phyloP scores from a whole-genome alignment of 2,113 vertebrate species.

The Peucedramus taeniatus region DNA sequence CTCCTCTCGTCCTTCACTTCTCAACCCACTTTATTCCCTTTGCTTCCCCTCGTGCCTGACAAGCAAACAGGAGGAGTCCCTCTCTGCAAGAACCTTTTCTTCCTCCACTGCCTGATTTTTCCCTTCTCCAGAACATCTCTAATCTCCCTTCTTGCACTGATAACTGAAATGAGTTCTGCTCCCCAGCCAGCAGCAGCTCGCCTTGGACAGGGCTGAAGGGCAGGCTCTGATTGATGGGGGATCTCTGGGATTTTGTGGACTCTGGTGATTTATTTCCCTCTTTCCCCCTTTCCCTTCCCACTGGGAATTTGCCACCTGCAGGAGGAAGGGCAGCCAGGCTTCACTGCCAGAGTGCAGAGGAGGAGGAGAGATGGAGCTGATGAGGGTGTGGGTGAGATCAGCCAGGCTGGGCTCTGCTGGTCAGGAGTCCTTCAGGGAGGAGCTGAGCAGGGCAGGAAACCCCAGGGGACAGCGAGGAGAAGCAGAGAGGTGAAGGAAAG shows the following conservation, averaged over 20 bases:
- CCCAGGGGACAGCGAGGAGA: neutral
- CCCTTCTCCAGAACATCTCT: slow-evolving; percentile 3
- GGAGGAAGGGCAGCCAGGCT: neutral
- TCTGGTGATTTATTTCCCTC: neutral
- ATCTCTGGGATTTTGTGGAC: neutral
- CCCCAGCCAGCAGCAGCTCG: neutral
- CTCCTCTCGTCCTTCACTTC: neutral
- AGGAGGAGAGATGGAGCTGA: neutral
- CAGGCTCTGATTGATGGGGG: neutral
- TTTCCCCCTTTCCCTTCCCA: neutral
- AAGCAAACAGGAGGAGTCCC: neutral
- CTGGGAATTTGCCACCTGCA: neutral
- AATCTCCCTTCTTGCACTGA: neutral
- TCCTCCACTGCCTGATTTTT: neutral
- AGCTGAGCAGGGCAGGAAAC: neutral
- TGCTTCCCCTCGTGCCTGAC: neutral
- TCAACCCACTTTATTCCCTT: neutral
- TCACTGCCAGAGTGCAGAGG: neutral
- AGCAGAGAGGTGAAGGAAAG: neutral
- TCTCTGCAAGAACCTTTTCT: neutral
- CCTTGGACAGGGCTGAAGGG: neutral
- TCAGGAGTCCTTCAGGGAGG: neutral
- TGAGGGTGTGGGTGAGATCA: neutral
- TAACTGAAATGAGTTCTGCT: slow-evolving; percentile 24
- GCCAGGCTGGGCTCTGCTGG: neutral